Percentiles rank a stretch among this genome's conserved stretches.
These are phyloP conservation scores for Parauchenoglanis punctatus DNA, from an alignment of 2,797 vertebrate genomes.

Conservation along the genomic window DNA sequence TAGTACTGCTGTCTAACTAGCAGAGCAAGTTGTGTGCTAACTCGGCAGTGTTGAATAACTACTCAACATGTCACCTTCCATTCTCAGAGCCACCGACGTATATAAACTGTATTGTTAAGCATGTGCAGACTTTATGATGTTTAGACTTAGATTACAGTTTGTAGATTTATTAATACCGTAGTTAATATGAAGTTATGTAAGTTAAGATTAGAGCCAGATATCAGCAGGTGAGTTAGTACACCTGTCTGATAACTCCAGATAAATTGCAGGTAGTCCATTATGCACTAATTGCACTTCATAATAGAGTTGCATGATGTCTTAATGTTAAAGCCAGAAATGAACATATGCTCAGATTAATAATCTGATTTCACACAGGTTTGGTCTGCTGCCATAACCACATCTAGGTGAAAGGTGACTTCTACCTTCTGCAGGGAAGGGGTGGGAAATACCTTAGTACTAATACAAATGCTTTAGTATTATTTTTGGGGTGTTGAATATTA, in stretches of 20 bases:
- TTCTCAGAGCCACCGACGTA: neutral
- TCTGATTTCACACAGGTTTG: neutral
- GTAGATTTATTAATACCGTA: neutral
- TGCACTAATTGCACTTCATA: neutral
- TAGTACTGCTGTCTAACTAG: neutral
- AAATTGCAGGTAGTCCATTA: neutral
- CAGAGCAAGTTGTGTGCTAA: constrained; percentile 7
- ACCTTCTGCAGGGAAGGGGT: constrained; percentile 2
- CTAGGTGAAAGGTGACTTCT: constrained; percentile 44
- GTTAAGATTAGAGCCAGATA: neutral
- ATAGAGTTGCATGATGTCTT: neutral
- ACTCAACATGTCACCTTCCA: neutral
- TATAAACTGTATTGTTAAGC: neutral
- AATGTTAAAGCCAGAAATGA: neutral
- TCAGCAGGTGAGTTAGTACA: neutral
- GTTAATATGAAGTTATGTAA: neutral
- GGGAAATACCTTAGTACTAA: neutral
- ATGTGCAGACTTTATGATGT: neutral
- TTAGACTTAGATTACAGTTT: neutral
- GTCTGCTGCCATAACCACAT: neutral
- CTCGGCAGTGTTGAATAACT: neutral
- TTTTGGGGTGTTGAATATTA: neutral
- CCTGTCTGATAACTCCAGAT: neutral
- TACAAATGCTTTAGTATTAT: neutral
- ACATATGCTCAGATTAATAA: too few relatives aligned